Conservation (phyloP, 2,888 invertebrate species). For the Colostygia pectinataria region DNA sequence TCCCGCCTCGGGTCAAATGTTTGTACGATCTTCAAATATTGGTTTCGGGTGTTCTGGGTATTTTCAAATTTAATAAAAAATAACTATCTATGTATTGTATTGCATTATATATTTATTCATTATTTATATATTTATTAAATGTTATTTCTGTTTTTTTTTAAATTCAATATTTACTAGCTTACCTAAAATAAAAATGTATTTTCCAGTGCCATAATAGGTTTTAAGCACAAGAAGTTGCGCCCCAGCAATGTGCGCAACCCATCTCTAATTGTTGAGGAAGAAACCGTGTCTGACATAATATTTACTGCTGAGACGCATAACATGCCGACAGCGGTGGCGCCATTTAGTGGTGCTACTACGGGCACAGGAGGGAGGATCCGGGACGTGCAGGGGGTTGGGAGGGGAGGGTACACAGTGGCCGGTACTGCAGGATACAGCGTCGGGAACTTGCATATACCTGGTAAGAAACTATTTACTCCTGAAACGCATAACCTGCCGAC, state of each 20-base stretch:
- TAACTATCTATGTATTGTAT: no score
- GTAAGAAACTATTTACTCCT: no score
- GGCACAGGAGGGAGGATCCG: conserved; percentile 98
- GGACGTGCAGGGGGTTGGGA: conserved; percentile 97
- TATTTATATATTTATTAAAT: no score
- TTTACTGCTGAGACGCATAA: conserved; percentile 99
- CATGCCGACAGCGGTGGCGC: conserved; percentile 98
- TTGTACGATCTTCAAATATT: no score
- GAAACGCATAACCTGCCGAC: no score
- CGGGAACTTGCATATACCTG: conserved; percentile 95
- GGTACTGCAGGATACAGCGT: conserved; percentile 98
- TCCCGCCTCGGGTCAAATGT: no score
- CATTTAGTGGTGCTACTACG: conserved; percentile 98
- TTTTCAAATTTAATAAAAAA: no score
- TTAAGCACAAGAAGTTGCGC: conserved; percentile 85
- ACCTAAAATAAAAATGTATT: background rate
- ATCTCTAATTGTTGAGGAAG: conserved; percentile 83
- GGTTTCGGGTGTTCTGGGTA: no score
- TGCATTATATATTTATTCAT: no score
- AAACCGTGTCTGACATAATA: conserved; percentile 91
- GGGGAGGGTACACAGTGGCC: conserved; percentile 96
- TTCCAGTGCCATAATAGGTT: conserved; percentile 94
- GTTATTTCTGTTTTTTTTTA: no score
- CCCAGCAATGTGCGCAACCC: conserved; percentile 85
- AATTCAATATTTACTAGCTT: no score